A percentile compares a stretch with the other conserved stretches of the same genome.
Evolutionary conservation across 2,113 vertebrate genomes (phyloP).

Genomic region (Lipotes vexillifer): DNA sequence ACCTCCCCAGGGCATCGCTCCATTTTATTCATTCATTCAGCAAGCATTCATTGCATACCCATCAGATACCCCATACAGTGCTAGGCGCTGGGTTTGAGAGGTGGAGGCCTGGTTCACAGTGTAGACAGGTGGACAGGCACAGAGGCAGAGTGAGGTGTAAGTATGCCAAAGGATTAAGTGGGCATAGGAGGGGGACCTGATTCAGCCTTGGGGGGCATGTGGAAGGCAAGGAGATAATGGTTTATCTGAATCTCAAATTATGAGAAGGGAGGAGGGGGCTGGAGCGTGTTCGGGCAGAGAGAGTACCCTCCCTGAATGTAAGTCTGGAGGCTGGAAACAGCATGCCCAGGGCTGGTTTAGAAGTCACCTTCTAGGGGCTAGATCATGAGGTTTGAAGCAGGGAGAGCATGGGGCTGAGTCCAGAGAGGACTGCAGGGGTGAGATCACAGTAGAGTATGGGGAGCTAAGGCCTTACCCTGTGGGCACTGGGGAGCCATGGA

Average conservation of each 20-base stretch:
- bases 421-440: not conserved
- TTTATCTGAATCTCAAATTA: not conserved
- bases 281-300: not conserved
- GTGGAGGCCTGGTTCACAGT: fast-evolving
- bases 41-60: not conserved
- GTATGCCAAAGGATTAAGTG: not conserved
- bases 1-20: not conserved
- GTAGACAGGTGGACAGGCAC: not conserved
- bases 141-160: not conserved
- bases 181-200: not conserved
- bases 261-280: not conserved
- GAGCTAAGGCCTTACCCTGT: not conserved
- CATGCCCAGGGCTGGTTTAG: not conserved
- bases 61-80: too few species aligned
- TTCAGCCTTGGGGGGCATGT: not conserved
- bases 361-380: not conserved
- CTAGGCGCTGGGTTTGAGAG: not conserved
- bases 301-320: not conserved
- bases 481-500: not conserved
- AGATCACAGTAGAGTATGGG: not conserved
- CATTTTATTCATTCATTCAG: not conserved
- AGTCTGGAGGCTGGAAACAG: not conserved
- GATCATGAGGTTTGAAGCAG: not conserved
- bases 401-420: too few species aligned
- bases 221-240: not conserved